Percentiles rank a stretch among this genome's conserved stretches.
Conservation (phyloP, 1,140 invertebrate genomes). For the Platyura marginata region DNA sequence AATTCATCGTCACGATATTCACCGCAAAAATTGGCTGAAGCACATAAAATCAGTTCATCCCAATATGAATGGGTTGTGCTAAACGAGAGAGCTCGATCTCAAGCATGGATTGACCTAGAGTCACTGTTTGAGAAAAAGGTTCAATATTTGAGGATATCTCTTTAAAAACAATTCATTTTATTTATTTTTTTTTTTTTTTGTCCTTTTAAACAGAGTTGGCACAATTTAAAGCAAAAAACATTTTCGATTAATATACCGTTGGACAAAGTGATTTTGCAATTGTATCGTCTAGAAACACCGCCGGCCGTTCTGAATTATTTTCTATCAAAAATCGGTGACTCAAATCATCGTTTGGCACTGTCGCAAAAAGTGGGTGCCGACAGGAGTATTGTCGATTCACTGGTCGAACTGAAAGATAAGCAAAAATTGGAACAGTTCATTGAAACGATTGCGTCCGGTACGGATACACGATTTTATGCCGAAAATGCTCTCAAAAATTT, state of each 20-base stretch:
- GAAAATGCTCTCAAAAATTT: constrained; percentile 18
- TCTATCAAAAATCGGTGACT: constrained; percentile 18
- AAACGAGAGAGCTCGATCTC: constrained; percentile 17
- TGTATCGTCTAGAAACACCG: constrained; percentile 16
- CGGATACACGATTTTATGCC: constrained; percentile 21
- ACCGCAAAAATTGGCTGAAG: constrained; percentile 15
- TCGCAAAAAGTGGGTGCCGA: constrained; percentile 16
- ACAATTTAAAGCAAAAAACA: constrained; percentile 17
- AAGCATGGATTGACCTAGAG: constrained; percentile 19
- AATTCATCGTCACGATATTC: constrained; percentile 11
- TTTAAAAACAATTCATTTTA: too few species aligned
- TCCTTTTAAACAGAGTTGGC: constrained; percentile 16
- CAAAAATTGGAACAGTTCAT: constrained; percentile 15
- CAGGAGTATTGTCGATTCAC: constrained; percentile 18
- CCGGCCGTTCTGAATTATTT: constrained; percentile 16
- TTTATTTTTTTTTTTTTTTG: too few species aligned
- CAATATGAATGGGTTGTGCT: constrained; percentile 23
- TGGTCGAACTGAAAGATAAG: constrained; percentile 18
- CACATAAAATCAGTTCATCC: constrained; percentile 15
- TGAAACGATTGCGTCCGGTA: constrained; percentile 13
- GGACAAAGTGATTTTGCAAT: constrained; percentile 13
- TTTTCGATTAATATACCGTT: constrained; percentile 22
- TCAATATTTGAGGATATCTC: background rate
- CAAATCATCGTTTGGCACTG: constrained; percentile 14
- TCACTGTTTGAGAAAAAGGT: constrained; percentile 17